Base-by-base conservation (phyloP, 2,113 vertebrate genomes). In the Malurus cyaneus region DNA sequence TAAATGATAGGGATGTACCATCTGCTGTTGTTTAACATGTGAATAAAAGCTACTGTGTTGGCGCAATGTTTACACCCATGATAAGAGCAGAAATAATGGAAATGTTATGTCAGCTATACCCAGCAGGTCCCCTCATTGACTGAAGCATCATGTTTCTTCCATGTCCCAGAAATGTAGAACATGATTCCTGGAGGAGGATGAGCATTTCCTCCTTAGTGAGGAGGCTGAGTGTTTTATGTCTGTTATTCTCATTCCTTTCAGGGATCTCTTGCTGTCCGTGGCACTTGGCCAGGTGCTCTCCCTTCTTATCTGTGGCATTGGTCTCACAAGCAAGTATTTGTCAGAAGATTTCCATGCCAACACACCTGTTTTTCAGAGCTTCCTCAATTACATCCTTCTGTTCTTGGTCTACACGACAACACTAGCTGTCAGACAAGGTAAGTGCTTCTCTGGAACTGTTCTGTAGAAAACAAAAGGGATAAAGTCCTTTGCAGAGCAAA, bases 391-490 rank as follows among this genome's bases (percentile, higher is more conserved):
- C 92, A 99, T 99, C 94, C 98, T 99, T 72, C 98, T 99, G 46
- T 99, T 99, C 96, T 97, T 99, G 98, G 99, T 99, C 93, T 99
- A 99, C 97, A 99, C 99, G 28, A 99, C 99, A 64, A 99, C 99
- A 23, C 96, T 99, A 85, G 99, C 99, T 17, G 99, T 99, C 88
- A 98, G 99, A 95, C 99, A 99, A 99, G 99, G 99, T 99, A 98
- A 98, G 98, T 86, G 28, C 9, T 42, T 76, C 64, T 91, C 61
- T 93, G 57, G 70, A 89, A 64, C 28, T 32, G 11, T 64, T 91
- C 12, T 59, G 25, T 42, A 44, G 64, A 71, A 79, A 89, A 41
- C 54, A 64, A 19, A 2, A 1, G 57, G 17, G 46, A 26, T 80
- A 67, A 91, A 88, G 49, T 8, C 44, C 74, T 84, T 79, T 81